These are phyloP conservation scores for Bolborhynchus lineola DNA, from an alignment of 2,113 vertebrate genomes.

Conservation along the genomic window DNA sequence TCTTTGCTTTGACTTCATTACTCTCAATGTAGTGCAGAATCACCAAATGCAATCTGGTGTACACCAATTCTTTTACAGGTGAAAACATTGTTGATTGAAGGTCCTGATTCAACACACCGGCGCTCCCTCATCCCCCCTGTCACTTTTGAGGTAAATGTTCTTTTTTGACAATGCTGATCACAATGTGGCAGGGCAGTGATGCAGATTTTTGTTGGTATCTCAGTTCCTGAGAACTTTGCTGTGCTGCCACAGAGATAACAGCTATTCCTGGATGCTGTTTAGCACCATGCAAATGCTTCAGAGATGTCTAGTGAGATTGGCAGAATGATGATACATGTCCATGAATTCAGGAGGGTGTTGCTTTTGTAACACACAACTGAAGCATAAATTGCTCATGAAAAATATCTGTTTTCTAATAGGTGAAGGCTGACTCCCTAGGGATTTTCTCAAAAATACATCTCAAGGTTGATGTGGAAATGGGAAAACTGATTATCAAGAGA, in stretches of 20 bases:
- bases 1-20: not conserved
- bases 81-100: constrained; percentile 86
- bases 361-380: not conserved
- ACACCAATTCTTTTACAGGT: constrained; percentile 73
- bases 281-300: not conserved
- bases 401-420: constrained; percentile 69
- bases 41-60: not conserved
- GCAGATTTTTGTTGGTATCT: not conserved
- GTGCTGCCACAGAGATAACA: not conserved
- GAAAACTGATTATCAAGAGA: constrained; percentile 92
- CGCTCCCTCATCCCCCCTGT: constrained; percentile 90
- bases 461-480: constrained; percentile 94
- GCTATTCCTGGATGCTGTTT: not conserved
- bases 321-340: not conserved
- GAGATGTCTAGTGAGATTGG: not conserved
- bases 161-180: not conserved
- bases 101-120: constrained; percentile 83
- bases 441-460: constrained; percentile 90
- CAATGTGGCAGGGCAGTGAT: not conserved
- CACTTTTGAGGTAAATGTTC: constrained; percentile 85
- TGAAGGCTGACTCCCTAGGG: constrained; percentile 88
- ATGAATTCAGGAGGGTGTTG: not conserved
- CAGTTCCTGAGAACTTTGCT: not conserved
- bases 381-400: not conserved
- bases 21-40: not conserved